Evolutionary conservation across 2,797 vertebrate species (phyloP).

Genomic region (Chelon auratus): DNA sequence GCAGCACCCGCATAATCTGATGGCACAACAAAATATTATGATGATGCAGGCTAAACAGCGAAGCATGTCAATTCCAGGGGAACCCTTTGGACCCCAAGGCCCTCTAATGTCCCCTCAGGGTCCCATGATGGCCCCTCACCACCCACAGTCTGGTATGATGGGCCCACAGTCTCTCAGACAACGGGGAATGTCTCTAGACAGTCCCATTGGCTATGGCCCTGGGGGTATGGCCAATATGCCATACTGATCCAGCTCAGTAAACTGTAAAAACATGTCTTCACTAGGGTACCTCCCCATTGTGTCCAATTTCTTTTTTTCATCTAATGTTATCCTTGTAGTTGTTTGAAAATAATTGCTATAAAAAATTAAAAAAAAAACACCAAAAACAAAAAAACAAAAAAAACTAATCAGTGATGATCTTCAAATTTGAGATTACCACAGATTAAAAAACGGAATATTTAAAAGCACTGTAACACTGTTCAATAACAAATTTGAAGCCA

Average conservation of each 20-base stretch:
- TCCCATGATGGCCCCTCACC: constrained; percentile 91
- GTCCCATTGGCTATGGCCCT: constrained; percentile 92
- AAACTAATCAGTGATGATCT: constrained; percentile 60
- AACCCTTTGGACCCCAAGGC: constrained; percentile 92
- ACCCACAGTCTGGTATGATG: constrained; percentile 93
- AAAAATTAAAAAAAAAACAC: constrained; percentile 43
- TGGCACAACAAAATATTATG: constrained; percentile 98
- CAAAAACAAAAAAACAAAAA: constrained; percentile 50
- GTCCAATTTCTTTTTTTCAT: constrained; percentile 72
- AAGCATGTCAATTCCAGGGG: constrained; percentile 89
- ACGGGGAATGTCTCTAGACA: constrained; percentile 95
- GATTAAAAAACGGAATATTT: constrained; percentile 65
- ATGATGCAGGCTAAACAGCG: constrained; percentile 97
- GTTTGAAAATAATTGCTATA: constrained; percentile 55
- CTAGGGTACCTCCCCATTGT: constrained; percentile 65
- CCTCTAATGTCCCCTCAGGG: constrained; percentile 93
- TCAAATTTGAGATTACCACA: constrained; percentile 70
- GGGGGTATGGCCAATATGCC: constrained; percentile 95
- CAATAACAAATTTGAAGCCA: constrained; percentile 83
- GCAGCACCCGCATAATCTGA: constrained; percentile 93
- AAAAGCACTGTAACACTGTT: constrained; percentile 75
- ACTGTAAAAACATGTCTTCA: constrained; percentile 58
- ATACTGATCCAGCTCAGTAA: constrained; percentile 84
- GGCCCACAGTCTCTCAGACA: constrained; percentile 94
- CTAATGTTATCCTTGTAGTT: constrained; percentile 70